Percentiles rank a stretch among this genome's conserved stretches.
Evolutionary conservation across 2,113 vertebrate genomes (phyloP).

Genomic region (Scalopus aquaticus): DNA sequence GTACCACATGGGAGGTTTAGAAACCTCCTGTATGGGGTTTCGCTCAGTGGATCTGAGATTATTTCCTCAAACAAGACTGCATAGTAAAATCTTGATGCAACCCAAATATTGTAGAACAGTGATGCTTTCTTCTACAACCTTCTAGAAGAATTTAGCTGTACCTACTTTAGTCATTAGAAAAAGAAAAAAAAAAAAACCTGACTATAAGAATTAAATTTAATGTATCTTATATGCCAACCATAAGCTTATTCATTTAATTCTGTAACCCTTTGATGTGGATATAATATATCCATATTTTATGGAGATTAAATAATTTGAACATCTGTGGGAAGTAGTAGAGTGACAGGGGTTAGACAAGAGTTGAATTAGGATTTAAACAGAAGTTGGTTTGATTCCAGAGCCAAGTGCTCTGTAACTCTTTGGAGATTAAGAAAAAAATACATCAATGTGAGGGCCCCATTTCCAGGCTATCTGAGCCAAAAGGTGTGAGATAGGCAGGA

Average conservation of each 20-base stretch:
- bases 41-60: neutral
- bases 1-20: neutral
- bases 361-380: constrained; percentile 20
- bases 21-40: neutral
- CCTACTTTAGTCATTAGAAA: neutral
- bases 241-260: neutral
- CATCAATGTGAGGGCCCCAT: neutral
- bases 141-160: neutral
- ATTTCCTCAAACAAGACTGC: neutral
- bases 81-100: neutral
- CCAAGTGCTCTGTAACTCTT: neutral
- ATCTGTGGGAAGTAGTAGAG: neutral
- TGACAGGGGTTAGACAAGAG: neutral
- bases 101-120: neutral
- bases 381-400: constrained; percentile 7
- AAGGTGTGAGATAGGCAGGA: neutral
- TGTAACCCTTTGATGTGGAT: neutral
- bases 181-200: constrained; percentile 14
- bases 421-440: neutral
- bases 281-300: neutral
- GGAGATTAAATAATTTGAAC: neutral
- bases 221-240: neutral
- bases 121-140: neutral
- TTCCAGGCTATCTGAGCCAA: neutral
- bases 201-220: neutral